Percentiles rank a stretch among this genome's conserved stretches.
phyloP scores from a whole-genome alignment of 1,140 invertebrate species.

The Rhopalosiphum padi region DNA sequence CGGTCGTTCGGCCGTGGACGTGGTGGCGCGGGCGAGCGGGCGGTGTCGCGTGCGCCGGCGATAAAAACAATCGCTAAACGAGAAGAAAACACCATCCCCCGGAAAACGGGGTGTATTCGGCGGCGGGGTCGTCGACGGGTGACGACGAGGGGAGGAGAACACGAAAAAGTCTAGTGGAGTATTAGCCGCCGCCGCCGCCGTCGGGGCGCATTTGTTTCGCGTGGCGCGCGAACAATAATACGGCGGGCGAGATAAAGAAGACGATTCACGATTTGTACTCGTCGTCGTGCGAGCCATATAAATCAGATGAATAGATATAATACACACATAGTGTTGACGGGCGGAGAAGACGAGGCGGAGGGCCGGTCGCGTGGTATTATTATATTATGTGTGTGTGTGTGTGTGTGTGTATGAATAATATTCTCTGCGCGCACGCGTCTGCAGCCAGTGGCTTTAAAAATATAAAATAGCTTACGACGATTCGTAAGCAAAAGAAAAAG shows the following conservation, averaged over 20 bases:
- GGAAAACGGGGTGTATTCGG: not conserved
- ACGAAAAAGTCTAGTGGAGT: conserved; percentile 6
- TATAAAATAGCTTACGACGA: not conserved
- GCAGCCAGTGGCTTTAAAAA: not conserved
- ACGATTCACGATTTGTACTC: conserved; percentile 29
- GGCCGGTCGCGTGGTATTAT: not conserved
- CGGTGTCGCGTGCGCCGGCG: not conserved
- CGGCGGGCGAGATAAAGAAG: conserved; percentile 23
- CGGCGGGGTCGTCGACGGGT: not conserved
- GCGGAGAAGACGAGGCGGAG: not conserved
- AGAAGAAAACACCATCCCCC: not conserved
- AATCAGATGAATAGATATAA: conserved; percentile 23
- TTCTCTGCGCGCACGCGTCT: not conserved
- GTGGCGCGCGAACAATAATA: not conserved
- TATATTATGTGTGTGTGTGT: not conserved
- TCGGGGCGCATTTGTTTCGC: conserved; percentile 7
- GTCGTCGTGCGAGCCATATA: conserved; percentile 9
- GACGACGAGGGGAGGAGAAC: not conserved
- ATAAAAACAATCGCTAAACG: conserved; percentile 12
- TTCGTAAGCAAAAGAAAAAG: not conserved
- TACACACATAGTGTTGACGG: not conserved
- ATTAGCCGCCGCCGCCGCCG: conserved; percentile 21
- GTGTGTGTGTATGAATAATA: not conserved
- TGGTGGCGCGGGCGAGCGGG: too few species aligned
- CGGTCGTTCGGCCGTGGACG: too few species aligned